Percentiles rank a stretch among this genome's conserved stretches.
Conservation (phyloP, 1,140 invertebrate genomes). For the Ceratina calcarata region DNA sequence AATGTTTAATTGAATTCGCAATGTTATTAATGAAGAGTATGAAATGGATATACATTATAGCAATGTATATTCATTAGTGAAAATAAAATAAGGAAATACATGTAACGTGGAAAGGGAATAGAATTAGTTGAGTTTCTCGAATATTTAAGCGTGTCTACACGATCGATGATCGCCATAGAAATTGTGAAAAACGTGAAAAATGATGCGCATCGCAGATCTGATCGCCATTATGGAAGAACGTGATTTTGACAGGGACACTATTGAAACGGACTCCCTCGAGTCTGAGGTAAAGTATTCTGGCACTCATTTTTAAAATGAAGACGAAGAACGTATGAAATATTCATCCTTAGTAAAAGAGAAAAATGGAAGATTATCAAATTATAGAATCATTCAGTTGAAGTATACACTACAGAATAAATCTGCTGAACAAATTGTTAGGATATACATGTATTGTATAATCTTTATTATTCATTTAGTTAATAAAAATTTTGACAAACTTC, state of each 20-base stretch:
- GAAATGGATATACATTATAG: neutral
- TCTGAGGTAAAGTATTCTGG: conserved; percentile 67
- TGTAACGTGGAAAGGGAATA: neutral
- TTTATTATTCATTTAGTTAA: too few relatives aligned
- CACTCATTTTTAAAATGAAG: neutral
- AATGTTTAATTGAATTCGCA: neutral
- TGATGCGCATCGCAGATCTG: conserved; percentile 69
- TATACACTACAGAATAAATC: too few relatives aligned
- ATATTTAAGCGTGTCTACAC: neutral
- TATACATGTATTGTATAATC: too few relatives aligned
- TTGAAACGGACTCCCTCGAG: conserved; percentile 78
- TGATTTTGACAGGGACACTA: conserved; percentile 68
- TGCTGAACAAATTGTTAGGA: too few relatives aligned
- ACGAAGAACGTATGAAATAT: neutral
- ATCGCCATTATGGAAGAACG: conserved; percentile 73
- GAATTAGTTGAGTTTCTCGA: neutral
- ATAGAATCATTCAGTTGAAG: too few relatives aligned
- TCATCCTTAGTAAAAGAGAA: neutral
- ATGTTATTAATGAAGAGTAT: too few relatives aligned
- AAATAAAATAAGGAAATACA: neutral
- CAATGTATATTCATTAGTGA: neutral
- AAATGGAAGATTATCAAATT: too few relatives aligned
- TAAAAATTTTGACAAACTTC: too few relatives aligned
- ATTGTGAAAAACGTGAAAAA: conserved; percentile 51
- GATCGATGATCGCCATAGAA: conserved; percentile 2